Evolutionary conservation across 2,113 vertebrate genomes (phyloP), one percentile per base, ranked within the genome.

Genomic region (Cichladusa arquata): DNA sequence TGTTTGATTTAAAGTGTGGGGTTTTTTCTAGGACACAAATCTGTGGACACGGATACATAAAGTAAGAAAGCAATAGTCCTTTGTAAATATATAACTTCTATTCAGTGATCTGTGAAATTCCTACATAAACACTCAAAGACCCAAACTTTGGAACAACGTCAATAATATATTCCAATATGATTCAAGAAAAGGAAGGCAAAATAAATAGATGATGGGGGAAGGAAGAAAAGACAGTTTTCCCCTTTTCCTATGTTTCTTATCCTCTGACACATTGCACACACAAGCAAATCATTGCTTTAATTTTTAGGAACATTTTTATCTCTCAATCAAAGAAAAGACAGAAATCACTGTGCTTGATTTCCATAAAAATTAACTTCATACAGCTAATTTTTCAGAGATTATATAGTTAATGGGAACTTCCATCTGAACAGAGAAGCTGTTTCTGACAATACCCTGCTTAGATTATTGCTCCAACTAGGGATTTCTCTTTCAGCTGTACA

Each of bases 331-430:
- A 76, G 22, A 71, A 81, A 88, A 53, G 34, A 66, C 24, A 90
- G 54, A 72, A 95, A 64, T 23, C 16, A 53, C 9, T 69, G 11
- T 29, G 19, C 7, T 76, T 79, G 31, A 84, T 82, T 87, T 61
- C 58, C 61, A 87, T 79, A 89, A 91, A 91, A 85, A 79, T 69
- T 60, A 61, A 78, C 29, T 58, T 74, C 8, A 61, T 34, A 53
- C 8, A 51, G 38, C 7, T 77, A 56, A 48, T 88, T 90, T 93
- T 91, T 72, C 33, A 53, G 31, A 79, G 73, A 65, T 76, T 69
- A 34, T 72, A 31, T 23, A 57, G 51, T 16, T 90, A 87, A 70
- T 53, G 38, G 47, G 31, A 82, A 62, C 53, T 82, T 80, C 14
- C 29, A 82, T 31, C 12, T 53, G 73, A 89, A 85, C 40, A 87